A percentile compares a stretch with the other conserved stretches of the same genome.
These are phyloP conservation scores for Equus quagga DNA, from an alignment of 2,113 vertebrate species.

Conservation along the genomic window DNA sequence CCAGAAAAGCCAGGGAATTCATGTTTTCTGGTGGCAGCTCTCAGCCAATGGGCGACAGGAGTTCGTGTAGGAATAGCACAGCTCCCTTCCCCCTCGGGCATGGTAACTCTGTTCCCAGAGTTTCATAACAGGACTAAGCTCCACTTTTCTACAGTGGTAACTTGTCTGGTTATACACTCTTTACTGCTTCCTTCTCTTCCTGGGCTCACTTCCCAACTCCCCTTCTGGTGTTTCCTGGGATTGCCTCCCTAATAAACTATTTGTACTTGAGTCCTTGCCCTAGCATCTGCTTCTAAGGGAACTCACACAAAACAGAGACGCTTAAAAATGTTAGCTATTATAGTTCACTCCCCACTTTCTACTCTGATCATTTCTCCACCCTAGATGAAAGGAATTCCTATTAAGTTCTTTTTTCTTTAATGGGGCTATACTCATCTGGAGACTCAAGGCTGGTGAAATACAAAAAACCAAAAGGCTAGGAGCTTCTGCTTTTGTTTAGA, in stretches of 20 bases:
- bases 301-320: neutral
- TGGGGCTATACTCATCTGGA: neutral
- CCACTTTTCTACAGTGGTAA: neutral
- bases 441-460: neutral
- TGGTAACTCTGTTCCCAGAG: neutral
- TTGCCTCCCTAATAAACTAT: neutral
- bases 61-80: neutral
- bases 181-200: neutral
- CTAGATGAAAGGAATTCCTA: conserved; percentile 4
- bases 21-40: neutral
- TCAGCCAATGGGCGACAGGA: neutral
- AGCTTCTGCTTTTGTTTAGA: conserved; percentile 41
- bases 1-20: neutral
- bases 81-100: neutral
- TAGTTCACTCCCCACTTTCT: neutral
- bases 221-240: neutral
- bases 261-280: conserved; percentile 1
- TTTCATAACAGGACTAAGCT: neutral
- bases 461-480: neutral
- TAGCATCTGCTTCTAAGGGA: neutral
- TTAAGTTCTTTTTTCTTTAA: neutral
- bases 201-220: neutral
- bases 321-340: neutral
- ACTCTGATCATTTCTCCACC: neutral
- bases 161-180: neutral